Conservation (phyloP, 1,140 invertebrate genomes). For the Orius insidiosus region DNA sequence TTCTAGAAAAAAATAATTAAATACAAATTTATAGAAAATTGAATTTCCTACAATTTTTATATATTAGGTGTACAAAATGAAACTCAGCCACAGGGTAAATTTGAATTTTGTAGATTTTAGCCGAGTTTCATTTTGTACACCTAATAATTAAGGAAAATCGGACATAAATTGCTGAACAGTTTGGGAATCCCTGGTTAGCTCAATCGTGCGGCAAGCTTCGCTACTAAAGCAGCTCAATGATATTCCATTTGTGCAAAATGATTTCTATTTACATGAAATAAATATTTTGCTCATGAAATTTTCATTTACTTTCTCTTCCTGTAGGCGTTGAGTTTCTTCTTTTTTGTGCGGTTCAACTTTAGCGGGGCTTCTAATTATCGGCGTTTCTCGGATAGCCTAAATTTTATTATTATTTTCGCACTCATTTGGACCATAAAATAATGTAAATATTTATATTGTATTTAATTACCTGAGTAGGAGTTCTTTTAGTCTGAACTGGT, state of each 20-base stretch:
- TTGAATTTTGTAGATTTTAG: too few species aligned
- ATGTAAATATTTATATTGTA: too few species aligned
- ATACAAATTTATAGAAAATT: too few species aligned
- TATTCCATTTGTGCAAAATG: not conserved
- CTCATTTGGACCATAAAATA: not conserved
- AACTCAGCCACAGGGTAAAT: too few species aligned
- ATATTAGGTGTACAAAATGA: too few species aligned
- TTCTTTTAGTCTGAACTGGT: conserved; percentile 23
- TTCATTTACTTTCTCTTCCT: conserved; percentile 17
- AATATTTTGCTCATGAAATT: not conserved
- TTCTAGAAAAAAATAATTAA: too few species aligned
- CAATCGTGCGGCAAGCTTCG: too few species aligned
- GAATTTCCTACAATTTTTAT: too few species aligned
- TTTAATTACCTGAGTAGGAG: conserved; percentile 14
- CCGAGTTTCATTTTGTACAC: too few species aligned
- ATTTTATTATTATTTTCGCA: not conserved
- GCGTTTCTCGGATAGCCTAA: conserved; percentile 1
- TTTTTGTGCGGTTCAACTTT: conserved; percentile 26
- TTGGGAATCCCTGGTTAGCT: too few species aligned
- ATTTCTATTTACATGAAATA: not conserved
- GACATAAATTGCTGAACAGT: too few species aligned
- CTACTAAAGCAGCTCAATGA: not conserved
- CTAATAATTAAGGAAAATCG: too few species aligned
- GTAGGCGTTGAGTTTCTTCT: conserved; percentile 27
- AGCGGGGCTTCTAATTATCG: conserved; percentile 26